Conservation (phyloP, 2,888 invertebrate species). For the Phorcus lineatus region DNA sequence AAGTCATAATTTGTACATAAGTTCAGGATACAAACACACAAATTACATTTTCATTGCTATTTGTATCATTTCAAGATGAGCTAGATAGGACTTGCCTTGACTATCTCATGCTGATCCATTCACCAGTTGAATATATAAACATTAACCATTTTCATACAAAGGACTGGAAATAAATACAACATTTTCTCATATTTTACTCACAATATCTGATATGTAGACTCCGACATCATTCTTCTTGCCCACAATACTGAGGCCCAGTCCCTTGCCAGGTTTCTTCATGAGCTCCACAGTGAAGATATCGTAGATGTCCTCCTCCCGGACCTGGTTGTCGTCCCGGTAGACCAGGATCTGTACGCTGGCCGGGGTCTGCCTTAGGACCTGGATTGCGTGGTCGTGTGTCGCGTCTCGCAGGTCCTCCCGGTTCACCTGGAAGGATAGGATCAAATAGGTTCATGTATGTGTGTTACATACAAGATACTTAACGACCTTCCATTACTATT, state of each 20-base stretch:
- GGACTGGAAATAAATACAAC: too few relatives aligned
- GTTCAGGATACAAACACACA: too few relatives aligned
- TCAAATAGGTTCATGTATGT: not conserved
- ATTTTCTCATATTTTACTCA: slow-evolving; percentile 79
- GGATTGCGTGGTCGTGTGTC: slow-evolving; percentile 85
- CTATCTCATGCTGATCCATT: too few relatives aligned
- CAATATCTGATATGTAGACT: slow-evolving; percentile 94
- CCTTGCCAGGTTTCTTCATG: slow-evolving; percentile 90
- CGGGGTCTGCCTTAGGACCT: slow-evolving; percentile 86
- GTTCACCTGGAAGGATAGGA: slow-evolving; percentile 80
- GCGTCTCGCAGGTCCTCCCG: slow-evolving; percentile 86
- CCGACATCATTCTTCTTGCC: slow-evolving; percentile 84
- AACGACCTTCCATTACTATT: too few relatives aligned
- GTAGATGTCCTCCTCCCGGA: slow-evolving; percentile 80
- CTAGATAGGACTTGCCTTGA: too few relatives aligned
- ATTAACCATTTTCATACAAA: too few relatives aligned
- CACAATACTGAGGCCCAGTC: slow-evolving; percentile 84
- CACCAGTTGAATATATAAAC: too few relatives aligned
- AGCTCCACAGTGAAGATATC: slow-evolving; percentile 83
- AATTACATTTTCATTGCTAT: too few relatives aligned
- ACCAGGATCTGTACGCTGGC: slow-evolving; percentile 88
- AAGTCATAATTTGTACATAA: too few relatives aligned
- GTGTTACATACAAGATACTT: not conserved
- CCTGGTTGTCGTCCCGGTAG: slow-evolving; percentile 79
- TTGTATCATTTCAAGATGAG: too few relatives aligned